Percentiles rank a stretch among this genome's conserved stretches.
Evolutionary conservation across 2,888 invertebrate genomes (phyloP).

Genomic region (Apotomis capreana): DNA sequence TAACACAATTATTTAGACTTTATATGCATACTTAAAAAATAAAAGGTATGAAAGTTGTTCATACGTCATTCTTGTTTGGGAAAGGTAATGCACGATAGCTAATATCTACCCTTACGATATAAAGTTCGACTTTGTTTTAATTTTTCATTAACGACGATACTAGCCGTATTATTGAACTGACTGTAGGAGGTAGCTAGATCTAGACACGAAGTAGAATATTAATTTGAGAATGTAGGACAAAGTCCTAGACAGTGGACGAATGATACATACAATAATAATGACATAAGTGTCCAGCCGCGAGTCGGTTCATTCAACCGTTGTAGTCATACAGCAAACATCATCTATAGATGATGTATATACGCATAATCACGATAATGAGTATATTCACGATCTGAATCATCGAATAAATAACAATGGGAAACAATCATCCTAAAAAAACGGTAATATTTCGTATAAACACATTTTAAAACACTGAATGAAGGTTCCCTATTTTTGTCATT

Average conservation of each 20-base stretch:
- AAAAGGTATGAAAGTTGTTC: no score
- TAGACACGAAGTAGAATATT: constrained; percentile 21
- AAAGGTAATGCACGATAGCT: no score
- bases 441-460: no score
- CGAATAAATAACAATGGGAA: neutral
- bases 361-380: neutral
- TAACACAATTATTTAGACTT: no score
- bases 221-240: constrained; percentile 21
- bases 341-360: neutral
- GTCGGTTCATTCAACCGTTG: constrained; percentile 18
- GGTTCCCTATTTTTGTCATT: no score
- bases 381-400: constrained; percentile 3
- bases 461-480: no score
- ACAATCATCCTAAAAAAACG: neutral
- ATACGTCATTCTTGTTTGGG: no score
- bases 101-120: no score
- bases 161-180: neutral
- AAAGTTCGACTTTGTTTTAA: no score
- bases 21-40: no score
- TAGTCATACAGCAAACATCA: neutral
- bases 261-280: constrained; percentile 6
- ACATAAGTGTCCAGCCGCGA: neutral
- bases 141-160: no score
- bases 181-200: neutral
- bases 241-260: constrained; percentile 19